phyloP scores from a whole-genome alignment of 2,113 vertebrate species.

The Pungitius pungitius region DNA sequence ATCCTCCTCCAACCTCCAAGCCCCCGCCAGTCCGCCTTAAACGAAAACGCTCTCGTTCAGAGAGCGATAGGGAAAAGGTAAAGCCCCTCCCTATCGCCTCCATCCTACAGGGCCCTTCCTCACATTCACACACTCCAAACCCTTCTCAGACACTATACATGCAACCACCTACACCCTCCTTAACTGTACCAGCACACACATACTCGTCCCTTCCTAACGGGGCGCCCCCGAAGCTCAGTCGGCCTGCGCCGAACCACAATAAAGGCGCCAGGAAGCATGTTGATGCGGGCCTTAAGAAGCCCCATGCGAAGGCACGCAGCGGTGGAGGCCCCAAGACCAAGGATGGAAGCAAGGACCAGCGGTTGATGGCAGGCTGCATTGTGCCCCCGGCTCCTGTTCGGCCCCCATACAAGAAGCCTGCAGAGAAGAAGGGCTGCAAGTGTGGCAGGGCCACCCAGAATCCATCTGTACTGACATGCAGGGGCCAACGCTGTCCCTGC shows the following conservation, averaged over 20 bases:
- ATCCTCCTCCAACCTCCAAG: constrained; percentile 85
- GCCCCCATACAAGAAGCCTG: constrained; percentile 95
- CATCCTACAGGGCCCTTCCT: constrained; percentile 89
- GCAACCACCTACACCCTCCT: constrained; percentile 80
- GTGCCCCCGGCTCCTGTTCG: constrained; percentile 89
- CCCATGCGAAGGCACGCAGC: constrained; percentile 90
- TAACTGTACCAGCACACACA: constrained; percentile 82
- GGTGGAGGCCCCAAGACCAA: constrained; percentile 89
- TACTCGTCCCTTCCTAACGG: constrained; percentile 82
- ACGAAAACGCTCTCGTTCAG: constrained; percentile 93
- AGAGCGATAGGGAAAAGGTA: constrained; percentile 96
- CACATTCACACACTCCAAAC: constrained; percentile 84
- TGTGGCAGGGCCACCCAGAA: constrained; percentile 99
- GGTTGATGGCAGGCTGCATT: constrained; percentile 87
- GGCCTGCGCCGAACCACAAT: constrained; percentile 86
- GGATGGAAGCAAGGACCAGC: constrained; percentile 91
- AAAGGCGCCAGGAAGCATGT: constrained; percentile 92
- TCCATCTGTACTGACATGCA: constrained; percentile 98
- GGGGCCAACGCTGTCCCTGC: constrained; percentile 97
- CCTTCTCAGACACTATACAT: constrained; percentile 86
- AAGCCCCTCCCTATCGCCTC: constrained; percentile 93
- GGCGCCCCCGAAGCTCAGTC: constrained; percentile 88
- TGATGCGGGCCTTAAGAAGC: constrained; percentile 91
- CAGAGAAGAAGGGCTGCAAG: constrained; percentile 98
- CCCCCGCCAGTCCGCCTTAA: constrained; percentile 87